Evolutionary conservation across 2,888 invertebrate genomes (phyloP), one percentile per base, ranked within the genome.

Genomic region (Drosophila mimetica): DNA sequence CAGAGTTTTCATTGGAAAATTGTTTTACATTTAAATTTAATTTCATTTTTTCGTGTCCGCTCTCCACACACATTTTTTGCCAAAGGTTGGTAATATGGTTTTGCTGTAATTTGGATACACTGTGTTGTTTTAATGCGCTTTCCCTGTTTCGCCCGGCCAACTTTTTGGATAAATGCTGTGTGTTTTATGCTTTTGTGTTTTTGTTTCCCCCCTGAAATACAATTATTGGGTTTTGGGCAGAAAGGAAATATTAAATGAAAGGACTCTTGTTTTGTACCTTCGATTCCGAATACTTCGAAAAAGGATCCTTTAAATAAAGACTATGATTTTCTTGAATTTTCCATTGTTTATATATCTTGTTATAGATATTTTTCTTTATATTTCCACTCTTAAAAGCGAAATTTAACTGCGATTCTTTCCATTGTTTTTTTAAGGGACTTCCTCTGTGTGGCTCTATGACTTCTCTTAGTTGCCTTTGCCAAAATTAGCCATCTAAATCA

Each of bases 21-120:
- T 63, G 60, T 73, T 79, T 72, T 57, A 72, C 72, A 77, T 71
- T 75, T 77, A 51, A 73, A 77, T 82, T 82, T 66, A 75, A 82
- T 72, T 77, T 48, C 16, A 71, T 61, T 67, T 53, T 53, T 36
- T 41, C 46, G 36, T 25, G 25, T 6, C 22, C 34, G 16, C 1
- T 22, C 1, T 22, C 1, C 22, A 16, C 11, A 11, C 13, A 34
- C 16, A 18, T 37, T 32, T 65, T 41, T 44, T 20, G 20, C 11
- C 22, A 25, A 6, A 16, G 13, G n/a, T 22, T 41, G 25, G 28
- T 2, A n/a, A 30, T n/a, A 36, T 44, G 50, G 18, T 50, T 64
- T 44, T n/a, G 8, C 9, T 57, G 46, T 37, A 30, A 60, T 60
- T 54, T 16, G 42, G 20, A 36, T n/a, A 22, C 14, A 13, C 16